These are phyloP conservation scores for Porites rus DNA, from an alignment of 92 coral and sea anemone genomes.

Conservation along the genomic window DNA sequence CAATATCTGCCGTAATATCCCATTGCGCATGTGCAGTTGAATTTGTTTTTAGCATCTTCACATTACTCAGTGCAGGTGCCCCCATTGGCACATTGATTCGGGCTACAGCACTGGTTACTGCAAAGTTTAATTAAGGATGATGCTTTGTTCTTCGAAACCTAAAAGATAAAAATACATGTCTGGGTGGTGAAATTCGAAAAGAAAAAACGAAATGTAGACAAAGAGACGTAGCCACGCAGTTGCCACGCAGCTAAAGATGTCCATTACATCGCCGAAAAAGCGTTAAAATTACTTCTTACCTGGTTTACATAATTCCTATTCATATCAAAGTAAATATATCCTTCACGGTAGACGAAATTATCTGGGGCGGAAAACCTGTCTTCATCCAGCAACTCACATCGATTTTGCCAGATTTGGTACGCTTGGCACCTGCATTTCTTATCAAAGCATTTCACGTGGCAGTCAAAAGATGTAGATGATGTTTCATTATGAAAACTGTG, in stretches of 20 bases:
- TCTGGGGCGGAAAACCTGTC: conserved; percentile 12
- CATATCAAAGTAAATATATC: not conserved
- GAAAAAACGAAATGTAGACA: too few species aligned
- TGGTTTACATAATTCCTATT: not conserved
- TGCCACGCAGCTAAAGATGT: too few species aligned
- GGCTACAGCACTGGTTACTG: conserved; percentile 53
- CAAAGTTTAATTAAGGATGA: not conserved
- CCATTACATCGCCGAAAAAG: too few species aligned
- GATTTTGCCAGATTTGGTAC: conserved; percentile 6
- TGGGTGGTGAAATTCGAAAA: too few species aligned
- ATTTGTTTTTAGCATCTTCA: conserved; percentile 53
- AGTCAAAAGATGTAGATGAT: not conserved
- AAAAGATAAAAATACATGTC: too few species aligned
- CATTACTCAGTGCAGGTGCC: conserved; percentile 62
- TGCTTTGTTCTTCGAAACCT: too few species aligned
- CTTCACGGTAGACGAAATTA: not conserved
- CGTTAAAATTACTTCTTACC: not conserved
- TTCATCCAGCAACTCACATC: conserved; percentile 15
- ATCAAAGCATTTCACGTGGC: conserved; percentile 35
- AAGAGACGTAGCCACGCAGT: too few species aligned
- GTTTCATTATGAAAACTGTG: conserved; percentile 15
- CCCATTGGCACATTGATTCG: conserved; percentile 45
- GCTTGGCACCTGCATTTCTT: conserved; percentile 37
- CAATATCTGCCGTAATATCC: conserved; percentile 49
- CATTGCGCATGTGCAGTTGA: conserved; percentile 43